Percentiles rank a stretch among this genome's conserved stretches.
phyloP scores from a whole-genome alignment of 2,888 invertebrate species.

The Smittia sp. region DNA sequence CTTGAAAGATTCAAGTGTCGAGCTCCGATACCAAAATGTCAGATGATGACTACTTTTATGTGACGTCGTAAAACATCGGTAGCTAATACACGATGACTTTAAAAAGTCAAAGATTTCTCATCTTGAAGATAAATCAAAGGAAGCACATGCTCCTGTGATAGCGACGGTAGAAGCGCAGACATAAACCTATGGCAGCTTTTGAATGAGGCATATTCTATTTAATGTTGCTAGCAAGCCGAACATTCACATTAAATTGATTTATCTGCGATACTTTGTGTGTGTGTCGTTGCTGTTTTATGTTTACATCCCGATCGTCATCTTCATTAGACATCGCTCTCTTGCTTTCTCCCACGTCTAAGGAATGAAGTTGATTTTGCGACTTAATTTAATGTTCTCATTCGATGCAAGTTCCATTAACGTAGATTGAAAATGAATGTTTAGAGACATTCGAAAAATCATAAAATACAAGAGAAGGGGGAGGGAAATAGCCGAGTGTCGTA shows the following conservation, averaged over 20 bases:
- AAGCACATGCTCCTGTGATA: background rate
- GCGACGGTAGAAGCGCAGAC: background rate
- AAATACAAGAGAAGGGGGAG: background rate
- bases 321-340: slow-evolving; percentile 1
- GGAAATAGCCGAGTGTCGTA: background rate
- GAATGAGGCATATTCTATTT: slow-evolving; percentile 38
- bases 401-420: slow-evolving; percentile 28
- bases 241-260: slow-evolving; percentile 39
- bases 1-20: too few species aligned
- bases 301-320: slow-evolving; percentile 15
- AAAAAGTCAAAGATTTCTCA: background rate
- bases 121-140: background rate
- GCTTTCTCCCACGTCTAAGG: background rate
- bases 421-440: slow-evolving; percentile 31
- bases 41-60: slow-evolving; percentile 27
- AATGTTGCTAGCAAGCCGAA: slow-evolving; percentile 30
- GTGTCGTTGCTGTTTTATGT: slow-evolving; percentile 12
- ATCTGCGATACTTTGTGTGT: slow-evolving; percentile 15
- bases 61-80: background rate
- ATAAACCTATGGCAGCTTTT: background rate
- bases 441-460: background rate
- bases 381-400: slow-evolving; percentile 30
- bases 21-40: slow-evolving; percentile 27
- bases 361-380: slow-evolving; percentile 34
- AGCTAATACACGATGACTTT: background rate